Percentiles rank a stretch among this genome's conserved stretches.
Evolutionary conservation across 2,888 invertebrate species (phyloP).

Genomic region (Mechanitis messenoides): DNA sequence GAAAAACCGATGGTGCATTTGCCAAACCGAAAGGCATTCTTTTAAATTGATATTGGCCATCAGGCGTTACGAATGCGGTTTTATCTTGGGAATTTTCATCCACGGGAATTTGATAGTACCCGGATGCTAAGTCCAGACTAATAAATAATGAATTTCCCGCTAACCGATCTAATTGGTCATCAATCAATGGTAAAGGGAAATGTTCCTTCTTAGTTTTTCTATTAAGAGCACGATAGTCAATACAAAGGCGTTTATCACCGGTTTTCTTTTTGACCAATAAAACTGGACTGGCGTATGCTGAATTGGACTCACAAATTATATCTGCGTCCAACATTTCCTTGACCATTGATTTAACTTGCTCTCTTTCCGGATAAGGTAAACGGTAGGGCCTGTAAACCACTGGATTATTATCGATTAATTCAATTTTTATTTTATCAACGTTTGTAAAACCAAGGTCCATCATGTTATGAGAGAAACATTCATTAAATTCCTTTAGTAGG

Average conservation of each 20-base stretch:
- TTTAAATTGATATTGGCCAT: slow-evolving; percentile 45
- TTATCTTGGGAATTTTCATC: too few relatives aligned
- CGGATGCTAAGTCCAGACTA: too few relatives aligned
- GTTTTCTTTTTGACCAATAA: slow-evolving; percentile 32
- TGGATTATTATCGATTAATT: too few relatives aligned
- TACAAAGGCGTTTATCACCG: slow-evolving; percentile 23
- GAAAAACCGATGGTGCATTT: slow-evolving; percentile 47
- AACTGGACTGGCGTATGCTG: slow-evolving; percentile 33
- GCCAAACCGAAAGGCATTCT: slow-evolving; percentile 47
- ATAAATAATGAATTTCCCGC: too few relatives aligned
- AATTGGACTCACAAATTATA: slow-evolving; percentile 28
- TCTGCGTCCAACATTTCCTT: slow-evolving; percentile 26
- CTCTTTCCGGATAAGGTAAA: slow-evolving; percentile 24
- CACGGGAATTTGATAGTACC: too few relatives aligned
- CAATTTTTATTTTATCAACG: too few relatives aligned
- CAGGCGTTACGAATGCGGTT: slow-evolving; percentile 6
- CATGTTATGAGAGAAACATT: too few relatives aligned
- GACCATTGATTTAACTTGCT: slow-evolving; percentile 25
- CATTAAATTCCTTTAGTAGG: too few relatives aligned
- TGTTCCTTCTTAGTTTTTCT: too few relatives aligned
- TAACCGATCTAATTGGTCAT: too few relatives aligned
- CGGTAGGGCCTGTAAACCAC: slow-evolving; percentile 29
- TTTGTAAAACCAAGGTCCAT: too few relatives aligned
- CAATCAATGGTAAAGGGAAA: too few relatives aligned
- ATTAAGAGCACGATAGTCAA: slow-evolving; percentile 9